Evolutionary conservation across 2,797 vertebrate species (phyloP), one percentile per base, ranked within the genome.

Genomic region (Borostomias antarcticus): DNA sequence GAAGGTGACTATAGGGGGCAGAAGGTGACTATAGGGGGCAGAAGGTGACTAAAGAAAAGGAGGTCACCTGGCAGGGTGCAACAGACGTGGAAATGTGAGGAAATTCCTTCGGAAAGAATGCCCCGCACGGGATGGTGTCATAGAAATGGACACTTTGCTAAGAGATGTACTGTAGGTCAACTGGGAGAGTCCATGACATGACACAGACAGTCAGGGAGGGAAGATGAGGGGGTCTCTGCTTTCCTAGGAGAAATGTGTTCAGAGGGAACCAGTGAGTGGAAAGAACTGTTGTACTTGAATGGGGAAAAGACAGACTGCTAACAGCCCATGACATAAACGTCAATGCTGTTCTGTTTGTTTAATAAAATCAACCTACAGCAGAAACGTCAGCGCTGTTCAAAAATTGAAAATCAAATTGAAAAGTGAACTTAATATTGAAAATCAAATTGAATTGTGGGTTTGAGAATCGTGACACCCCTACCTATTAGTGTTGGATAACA

Each of bases 101-200:
- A 61, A 66, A 47, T 35, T 62, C 19, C 40, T 23, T 1, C 67
- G 58, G 63, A 74, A 57, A 25, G 66, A 70, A 11, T 75, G 69
- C 28, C 78, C 63, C 7, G 72, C 52, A 15, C 8, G 47, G 5
- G 64, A 79, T 19, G 2, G 3, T 77, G 66, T 28, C 63, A 72
- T 2, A 64, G 62, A 19, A 77, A 58, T 25, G 64, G 50, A 23
- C 67, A 77, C 10, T 77, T 63, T 9, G 66, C 68, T 10, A 74
- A 75, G n/a, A 68, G 56, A 75, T n/a, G n/a, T n/a, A n/a, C n/a
- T 62, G 56, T 29, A 57, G 1, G 19, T 56, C 67, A 26, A 11
- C 19, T 1, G 3, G 28, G 4, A 7, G 25, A 7, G 54, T 77
- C 2, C 50, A 70, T 17, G 13, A 70, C n/a, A 68, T 70, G 2